Evolutionary conservation across 1,140 invertebrate species (phyloP).

Genomic region (Adelges cooleyi): DNA sequence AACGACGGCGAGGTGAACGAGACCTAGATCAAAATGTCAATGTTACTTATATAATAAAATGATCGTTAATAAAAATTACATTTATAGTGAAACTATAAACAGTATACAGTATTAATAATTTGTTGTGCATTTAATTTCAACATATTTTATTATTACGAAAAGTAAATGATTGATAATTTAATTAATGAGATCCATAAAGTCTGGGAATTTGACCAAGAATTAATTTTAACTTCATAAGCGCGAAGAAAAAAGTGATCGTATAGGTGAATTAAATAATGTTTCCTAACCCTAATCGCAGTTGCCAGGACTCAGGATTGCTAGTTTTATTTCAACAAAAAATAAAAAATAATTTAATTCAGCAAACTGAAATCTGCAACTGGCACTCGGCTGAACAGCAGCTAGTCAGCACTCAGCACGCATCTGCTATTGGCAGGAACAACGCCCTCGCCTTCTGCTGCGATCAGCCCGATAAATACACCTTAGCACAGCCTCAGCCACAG

Average conservation of each 20-base stretch:
- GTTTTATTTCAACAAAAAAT: neutral
- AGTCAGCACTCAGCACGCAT: slow-evolving; percentile 24
- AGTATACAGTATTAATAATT: neutral
- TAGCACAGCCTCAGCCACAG: slow-evolving; percentile 26
- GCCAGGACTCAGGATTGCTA: slow-evolving; percentile 25
- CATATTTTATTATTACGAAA: too few relatives aligned
- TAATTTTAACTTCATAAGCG: neutral
- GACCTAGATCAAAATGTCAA: slow-evolving; percentile 36
- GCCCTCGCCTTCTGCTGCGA: slow-evolving; percentile 26
- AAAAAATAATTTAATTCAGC: neutral
- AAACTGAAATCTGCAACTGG: slow-evolving; percentile 29
- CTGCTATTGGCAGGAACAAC: slow-evolving; percentile 27
- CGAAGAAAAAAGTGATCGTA: neutral
- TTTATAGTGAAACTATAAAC: neutral
- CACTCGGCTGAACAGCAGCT: slow-evolving; percentile 27
- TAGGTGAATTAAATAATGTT: neutral
- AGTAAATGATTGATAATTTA: too few relatives aligned
- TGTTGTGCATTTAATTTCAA: neutral
- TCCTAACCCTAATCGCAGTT: slow-evolving; percentile 27
- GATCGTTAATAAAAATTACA: too few relatives aligned
- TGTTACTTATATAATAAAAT: neutral
- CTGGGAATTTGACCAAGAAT: neutral
- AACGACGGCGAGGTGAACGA: slow-evolving; percentile 34
- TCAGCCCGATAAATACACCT: slow-evolving; percentile 26
- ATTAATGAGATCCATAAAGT: neutral